These are phyloP conservation scores for Sorex maritimensis DNA, from an alignment of 2,797 vertebrate species.

Conservation along the genomic window DNA sequence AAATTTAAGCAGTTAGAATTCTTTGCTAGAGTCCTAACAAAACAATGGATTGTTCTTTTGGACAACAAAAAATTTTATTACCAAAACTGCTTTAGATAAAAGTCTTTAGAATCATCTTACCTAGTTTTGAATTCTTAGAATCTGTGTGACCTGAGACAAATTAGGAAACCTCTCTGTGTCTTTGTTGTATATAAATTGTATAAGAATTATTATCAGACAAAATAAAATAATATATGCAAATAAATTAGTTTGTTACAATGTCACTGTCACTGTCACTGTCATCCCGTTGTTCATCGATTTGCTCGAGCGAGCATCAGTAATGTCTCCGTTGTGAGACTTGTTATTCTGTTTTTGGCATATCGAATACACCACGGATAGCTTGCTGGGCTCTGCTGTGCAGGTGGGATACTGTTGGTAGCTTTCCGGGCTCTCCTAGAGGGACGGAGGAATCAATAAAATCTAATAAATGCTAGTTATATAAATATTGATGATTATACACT, in stretches of 20 bases:
- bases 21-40: constrained; percentile 66
- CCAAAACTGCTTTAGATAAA: not conserved
- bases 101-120: not conserved
- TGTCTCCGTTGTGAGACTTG: too few relatives aligned
- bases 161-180: not conserved
- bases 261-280: too few relatives aligned
- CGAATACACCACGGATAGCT: too few relatives aligned
- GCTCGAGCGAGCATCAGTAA: too few relatives aligned
- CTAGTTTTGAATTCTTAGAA: constrained; percentile 11
- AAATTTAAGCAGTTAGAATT: constrained; percentile 49
- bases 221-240: constrained; percentile 13
- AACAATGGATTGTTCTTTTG: constrained; percentile 63
- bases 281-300: too few relatives aligned
- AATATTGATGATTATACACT: not conserved
- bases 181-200: not conserved
- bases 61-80: constrained; percentile 66
- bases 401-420: too few relatives aligned
- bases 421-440: too few relatives aligned
- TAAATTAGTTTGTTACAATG: constrained; percentile 11
- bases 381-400: too few relatives aligned
- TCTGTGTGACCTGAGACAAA: constrained; percentile 34
- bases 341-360: too few relatives aligned
- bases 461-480: not conserved
- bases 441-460: not conserved
- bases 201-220: not conserved